phyloP scores from a whole-genome alignment of 2,113 vertebrate genomes.

The Xenopus laevis region DNA sequence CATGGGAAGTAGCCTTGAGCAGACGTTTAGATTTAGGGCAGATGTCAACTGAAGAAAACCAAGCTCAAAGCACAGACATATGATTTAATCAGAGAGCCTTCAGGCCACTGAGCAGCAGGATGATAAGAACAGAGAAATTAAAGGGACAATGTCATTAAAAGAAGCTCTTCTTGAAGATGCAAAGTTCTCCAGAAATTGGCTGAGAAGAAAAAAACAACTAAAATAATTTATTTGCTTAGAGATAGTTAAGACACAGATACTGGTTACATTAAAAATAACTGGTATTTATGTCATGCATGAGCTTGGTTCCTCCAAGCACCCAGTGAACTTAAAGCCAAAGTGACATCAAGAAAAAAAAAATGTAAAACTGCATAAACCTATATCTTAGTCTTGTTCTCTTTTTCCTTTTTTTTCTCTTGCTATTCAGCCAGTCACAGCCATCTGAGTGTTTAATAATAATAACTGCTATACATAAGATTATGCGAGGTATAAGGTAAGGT shows the following conservation, averaged over 20 bases:
- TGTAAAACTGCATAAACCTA: no score
- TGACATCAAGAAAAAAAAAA: no score
- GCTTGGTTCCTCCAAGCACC: no score
- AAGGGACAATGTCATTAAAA: constrained; percentile 59
- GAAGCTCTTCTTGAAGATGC: constrained; percentile 40
- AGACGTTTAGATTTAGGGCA: constrained; percentile 61
- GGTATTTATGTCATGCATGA: no score
- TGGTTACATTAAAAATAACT: no score
- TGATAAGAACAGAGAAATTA: constrained; percentile 56
- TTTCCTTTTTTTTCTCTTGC: no score
- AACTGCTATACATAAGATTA: no score
- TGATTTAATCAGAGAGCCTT: constrained; percentile 64
- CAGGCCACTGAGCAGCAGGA: constrained; percentile 53
- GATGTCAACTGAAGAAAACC: constrained; percentile 59
- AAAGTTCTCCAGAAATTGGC: constrained; percentile 18
- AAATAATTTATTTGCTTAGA: not conserved
- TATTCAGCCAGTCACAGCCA: no score
- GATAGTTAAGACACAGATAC: not conserved
- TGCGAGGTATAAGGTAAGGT: no score
- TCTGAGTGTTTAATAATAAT: no score
- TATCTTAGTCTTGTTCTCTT: no score
- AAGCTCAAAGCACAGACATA: constrained; percentile 52
- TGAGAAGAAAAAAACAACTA: not conserved
- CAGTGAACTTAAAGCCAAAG: no score
- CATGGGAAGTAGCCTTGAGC: constrained; percentile 62